These are phyloP conservation scores for Drosophila incognita DNA, from an alignment of 2,888 invertebrate species.

Conservation along the genomic window DNA sequence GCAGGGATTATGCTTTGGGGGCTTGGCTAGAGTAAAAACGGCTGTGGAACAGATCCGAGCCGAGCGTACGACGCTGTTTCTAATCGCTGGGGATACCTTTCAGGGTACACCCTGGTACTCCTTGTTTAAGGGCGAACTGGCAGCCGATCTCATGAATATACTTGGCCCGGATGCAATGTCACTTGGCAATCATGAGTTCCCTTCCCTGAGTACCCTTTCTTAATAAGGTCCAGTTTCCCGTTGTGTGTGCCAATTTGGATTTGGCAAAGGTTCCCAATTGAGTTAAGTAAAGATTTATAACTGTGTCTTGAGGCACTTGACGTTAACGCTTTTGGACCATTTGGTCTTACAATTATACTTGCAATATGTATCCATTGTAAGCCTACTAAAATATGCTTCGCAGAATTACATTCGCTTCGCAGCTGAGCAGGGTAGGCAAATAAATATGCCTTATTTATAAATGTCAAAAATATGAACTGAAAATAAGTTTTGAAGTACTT, in stretches of 20 bases:
- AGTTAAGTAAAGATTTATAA: no score
- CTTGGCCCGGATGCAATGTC: constrained; percentile 91
- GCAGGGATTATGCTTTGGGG: constrained; percentile 90
- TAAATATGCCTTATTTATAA: background rate
- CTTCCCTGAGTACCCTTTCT: background rate
- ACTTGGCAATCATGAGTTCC: background rate
- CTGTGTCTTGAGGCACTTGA: no score
- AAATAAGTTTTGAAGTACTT: constrained; percentile 8
- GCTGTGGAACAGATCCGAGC: constrained; percentile 26
- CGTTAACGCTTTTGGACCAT: no score
- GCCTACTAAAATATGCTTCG: no score
- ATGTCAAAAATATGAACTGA: background rate
- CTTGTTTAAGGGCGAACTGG: constrained; percentile 91
- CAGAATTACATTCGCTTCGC: background rate
- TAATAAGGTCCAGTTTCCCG: constrained; percentile 8
- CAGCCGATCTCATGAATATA: constrained; percentile 90
- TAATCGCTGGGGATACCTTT: constrained; percentile 95
- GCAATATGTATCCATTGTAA: background rate
- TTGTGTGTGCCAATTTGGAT: constrained; percentile 90
- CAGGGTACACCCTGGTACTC: constrained; percentile 94
- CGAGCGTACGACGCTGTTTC: constrained; percentile 86
- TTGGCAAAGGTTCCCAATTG: background rate
- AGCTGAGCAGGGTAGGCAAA: background rate
- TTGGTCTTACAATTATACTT: background rate
- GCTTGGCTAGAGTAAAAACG: constrained; percentile 90